Conservation (phyloP, 2,888 invertebrate genomes). For the Pandemis corylana region DNA sequence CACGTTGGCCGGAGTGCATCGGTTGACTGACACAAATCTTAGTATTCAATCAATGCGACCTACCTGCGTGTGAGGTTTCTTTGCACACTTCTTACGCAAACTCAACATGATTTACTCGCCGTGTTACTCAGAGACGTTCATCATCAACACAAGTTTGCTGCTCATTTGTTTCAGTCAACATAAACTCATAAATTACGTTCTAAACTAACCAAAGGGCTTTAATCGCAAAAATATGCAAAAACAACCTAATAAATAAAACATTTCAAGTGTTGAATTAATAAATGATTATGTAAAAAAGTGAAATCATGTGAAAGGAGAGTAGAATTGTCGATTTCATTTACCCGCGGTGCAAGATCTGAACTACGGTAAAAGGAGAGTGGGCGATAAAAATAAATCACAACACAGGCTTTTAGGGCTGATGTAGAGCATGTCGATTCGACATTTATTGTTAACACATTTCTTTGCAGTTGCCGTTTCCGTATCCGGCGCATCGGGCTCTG, state of each 20-base stretch:
- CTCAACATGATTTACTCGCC: not conserved
- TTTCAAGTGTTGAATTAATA: constrained; percentile 20
- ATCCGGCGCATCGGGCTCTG: constrained; percentile 54
- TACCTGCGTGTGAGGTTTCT: constrained; percentile 35
- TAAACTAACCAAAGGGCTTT: constrained; percentile 1
- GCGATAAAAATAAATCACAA: constrained; percentile 32
- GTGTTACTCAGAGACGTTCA: not conserved
- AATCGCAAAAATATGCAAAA: constrained; percentile 18
- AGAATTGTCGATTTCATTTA: constrained; percentile 22
- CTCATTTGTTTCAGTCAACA: not conserved
- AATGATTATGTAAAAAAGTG: constrained; percentile 33
- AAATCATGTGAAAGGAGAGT: constrained; percentile 35
- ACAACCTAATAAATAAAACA: constrained; percentile 6
- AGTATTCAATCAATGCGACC: constrained; percentile 25
- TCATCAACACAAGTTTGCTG: not conserved
- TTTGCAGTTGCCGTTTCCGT: constrained; percentile 56
- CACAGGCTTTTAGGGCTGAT: constrained; percentile 27
- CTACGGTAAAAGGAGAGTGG: constrained; percentile 23
- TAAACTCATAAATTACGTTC: not conserved
- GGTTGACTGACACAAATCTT: constrained; percentile 61
- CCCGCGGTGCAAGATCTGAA: constrained; percentile 10
- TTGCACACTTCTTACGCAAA: constrained; percentile 20
- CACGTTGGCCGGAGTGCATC: constrained; percentile 62
- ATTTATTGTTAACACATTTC: constrained; percentile 38
- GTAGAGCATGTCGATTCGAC: constrained; percentile 37